Conservation (phyloP, 2,797 vertebrate species). For the Sternarchorhynchus goeldii region DNA sequence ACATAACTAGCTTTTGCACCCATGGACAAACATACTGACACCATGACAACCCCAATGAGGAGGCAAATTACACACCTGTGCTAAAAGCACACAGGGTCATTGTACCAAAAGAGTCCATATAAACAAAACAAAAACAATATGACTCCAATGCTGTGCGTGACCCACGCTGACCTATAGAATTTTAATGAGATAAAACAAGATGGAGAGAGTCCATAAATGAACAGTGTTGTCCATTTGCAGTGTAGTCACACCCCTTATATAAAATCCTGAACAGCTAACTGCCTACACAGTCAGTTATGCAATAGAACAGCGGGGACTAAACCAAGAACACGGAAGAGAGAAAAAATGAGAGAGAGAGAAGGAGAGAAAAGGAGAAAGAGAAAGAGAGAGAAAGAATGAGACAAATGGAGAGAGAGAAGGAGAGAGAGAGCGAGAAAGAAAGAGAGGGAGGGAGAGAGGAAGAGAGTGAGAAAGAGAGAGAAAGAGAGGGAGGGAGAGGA, state of each 20-base stretch:
- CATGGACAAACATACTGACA: constrained; percentile 14
- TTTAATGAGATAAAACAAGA: constrained; percentile 15
- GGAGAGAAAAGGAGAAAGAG: constrained; percentile 19
- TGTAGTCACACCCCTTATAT: constrained; percentile 51
- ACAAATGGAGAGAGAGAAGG: not conserved
- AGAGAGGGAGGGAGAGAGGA: constrained; percentile 18
- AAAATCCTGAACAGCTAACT: constrained; percentile 50
- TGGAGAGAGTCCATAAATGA: constrained; percentile 37
- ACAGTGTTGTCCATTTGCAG: constrained; percentile 39
- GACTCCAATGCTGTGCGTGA: not conserved
- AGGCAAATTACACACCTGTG: not conserved
- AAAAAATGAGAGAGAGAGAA: constrained; percentile 22
- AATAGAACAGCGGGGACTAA: constrained; percentile 48
- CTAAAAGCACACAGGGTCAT: constrained; percentile 9
- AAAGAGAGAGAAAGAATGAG: constrained; percentile 25
- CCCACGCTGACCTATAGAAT: constrained; percentile 34
- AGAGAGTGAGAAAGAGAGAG: constrained; percentile 12
- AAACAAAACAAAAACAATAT: not conserved
- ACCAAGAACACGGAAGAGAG: constrained; percentile 24
- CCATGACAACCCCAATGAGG: constrained; percentile 2
- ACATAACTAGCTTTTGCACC: constrained; percentile 29
- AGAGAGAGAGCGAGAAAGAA: constrained; percentile 11
- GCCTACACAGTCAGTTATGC: constrained; percentile 57
- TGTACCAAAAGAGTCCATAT: not conserved
- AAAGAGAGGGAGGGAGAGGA: constrained; percentile 8